phyloP scores from a whole-genome alignment of 1,140 invertebrate species.

The Drosophila hydei region DNA sequence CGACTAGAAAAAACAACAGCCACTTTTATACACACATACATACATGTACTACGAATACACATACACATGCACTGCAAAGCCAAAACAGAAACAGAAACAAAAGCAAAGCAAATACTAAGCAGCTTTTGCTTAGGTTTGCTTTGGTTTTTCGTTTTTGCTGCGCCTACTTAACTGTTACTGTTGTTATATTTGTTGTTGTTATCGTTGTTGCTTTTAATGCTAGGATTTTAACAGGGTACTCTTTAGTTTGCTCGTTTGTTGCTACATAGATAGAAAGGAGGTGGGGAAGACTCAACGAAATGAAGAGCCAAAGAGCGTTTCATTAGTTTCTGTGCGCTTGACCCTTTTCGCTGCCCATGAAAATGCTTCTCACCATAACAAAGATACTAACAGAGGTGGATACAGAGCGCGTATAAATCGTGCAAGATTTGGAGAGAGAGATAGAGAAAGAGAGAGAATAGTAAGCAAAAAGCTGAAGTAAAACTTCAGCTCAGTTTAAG shows the following conservation, averaged over 20 bases:
- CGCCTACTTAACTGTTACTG: constrained; percentile 44
- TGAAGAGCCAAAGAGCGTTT: constrained; percentile 7
- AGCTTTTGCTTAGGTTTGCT: constrained; percentile 26
- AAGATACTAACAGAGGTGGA: background rate
- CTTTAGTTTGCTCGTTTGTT: constrained; percentile 8
- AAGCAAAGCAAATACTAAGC: constrained; percentile 33
- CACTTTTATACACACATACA: constrained; percentile 15
- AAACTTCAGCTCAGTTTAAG: background rate
- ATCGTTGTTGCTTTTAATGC: constrained; percentile 10
- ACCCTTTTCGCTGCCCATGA: constrained; percentile 32
- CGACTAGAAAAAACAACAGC: constrained; percentile 14
- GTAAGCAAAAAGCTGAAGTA: background rate
- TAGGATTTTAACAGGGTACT: constrained; percentile 19
- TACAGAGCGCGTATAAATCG: background rate
- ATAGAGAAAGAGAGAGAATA: background rate
- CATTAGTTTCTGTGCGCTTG: constrained; percentile 25
- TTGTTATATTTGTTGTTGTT: constrained; percentile 13
- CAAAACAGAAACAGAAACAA: constrained; percentile 14
- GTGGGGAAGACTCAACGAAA: background rate
- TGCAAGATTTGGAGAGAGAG: background rate
- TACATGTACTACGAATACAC: constrained; percentile 4
- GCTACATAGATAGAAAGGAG: background rate
- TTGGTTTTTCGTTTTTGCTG: constrained; percentile 15
- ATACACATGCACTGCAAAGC: constrained; percentile 7
- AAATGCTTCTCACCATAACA: background rate